phyloP scores from a whole-genome alignment of 2,113 vertebrate species.

The Phyllostomus hastatus region DNA sequence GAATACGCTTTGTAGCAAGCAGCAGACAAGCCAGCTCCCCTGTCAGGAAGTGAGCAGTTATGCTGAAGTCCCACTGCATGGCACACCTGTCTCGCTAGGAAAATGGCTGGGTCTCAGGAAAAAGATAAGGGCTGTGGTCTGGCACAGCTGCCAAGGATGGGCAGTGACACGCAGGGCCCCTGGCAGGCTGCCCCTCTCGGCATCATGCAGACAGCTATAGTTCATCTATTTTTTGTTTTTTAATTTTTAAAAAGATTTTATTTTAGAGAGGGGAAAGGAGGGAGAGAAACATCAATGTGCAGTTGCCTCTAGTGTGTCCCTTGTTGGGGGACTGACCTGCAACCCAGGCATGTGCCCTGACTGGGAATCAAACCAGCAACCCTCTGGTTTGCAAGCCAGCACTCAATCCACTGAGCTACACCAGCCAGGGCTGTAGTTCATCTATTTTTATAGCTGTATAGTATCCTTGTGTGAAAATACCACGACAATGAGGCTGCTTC shows the following conservation, averaged over 20 bases:
- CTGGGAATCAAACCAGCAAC: too few species aligned
- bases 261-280: too few species aligned
- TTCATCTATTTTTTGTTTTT: neutral
- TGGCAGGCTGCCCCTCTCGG: neutral
- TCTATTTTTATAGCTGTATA: neutral
- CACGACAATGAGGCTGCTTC: neutral
- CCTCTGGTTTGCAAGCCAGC: too few species aligned
- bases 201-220: neutral
- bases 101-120: neutral
- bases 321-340: too few species aligned
- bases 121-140: neutral
- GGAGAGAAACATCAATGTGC: too few species aligned
- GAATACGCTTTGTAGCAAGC: neutral
- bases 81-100: rapidly evolving
- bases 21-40: neutral
- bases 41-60: neutral
- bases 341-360: too few species aligned
- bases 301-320: too few species aligned
- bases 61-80: rapidly evolving
- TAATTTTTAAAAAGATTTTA: too few species aligned
- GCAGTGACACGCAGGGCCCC: neutral
- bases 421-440: neutral
- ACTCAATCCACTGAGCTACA: too few species aligned
- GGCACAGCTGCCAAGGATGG: neutral
- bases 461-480: neutral